Evolutionary conservation across 2,888 invertebrate species (phyloP), one percentile per base, ranked within the genome.

Genomic region (Plagodis dolabraria): DNA sequence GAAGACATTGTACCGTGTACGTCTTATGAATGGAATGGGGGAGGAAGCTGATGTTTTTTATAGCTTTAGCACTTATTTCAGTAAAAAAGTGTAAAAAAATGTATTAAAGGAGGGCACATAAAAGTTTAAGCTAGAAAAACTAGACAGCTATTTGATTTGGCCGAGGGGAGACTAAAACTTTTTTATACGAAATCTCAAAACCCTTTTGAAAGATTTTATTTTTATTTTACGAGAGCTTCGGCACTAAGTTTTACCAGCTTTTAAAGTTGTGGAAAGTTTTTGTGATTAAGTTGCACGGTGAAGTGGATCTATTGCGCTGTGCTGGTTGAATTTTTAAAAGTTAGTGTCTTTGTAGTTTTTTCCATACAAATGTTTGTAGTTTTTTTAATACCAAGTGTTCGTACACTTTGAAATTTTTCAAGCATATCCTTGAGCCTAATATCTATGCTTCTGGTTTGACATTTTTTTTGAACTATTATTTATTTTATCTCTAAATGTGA

Each of bases 261-360:
- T 77, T 69, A 69, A 76, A 76, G 73, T 77, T 64, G 65, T 55
- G 59, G 65, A 76, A 74, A 75, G 71, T 76, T 68, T 72, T 71
- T 71, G 77, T 74, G 79, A 79, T 79, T 75, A 78, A 77, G 79
- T 79, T 77, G 73, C 73, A 71, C 69, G 75, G 78, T 72, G 77
- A 74, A 77, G 77, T 77, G 75, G 74, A 77, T 79, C 75, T 75
- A 77, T 79, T 74, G 70, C 68, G 64, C 65, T 74, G 70, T 67
- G 64, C 65, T 74, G 73, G 69, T 74, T 68, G 65, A 53, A 60
- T 64, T 65, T 71, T 68, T 61, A n/a, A 22, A 22, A 4, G 22
- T 2, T 22, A 22, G 22, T 22, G 22, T 22, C 22, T 22, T 36
- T 5, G 2, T 54, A 49, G 53, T 50, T 52, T 1, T 22, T 22